Percentiles rank a stretch among this genome's conserved stretches.
Evolutionary conservation across 2,888 invertebrate genomes (phyloP).

Genomic region (Halictus quadricinctus): DNA sequence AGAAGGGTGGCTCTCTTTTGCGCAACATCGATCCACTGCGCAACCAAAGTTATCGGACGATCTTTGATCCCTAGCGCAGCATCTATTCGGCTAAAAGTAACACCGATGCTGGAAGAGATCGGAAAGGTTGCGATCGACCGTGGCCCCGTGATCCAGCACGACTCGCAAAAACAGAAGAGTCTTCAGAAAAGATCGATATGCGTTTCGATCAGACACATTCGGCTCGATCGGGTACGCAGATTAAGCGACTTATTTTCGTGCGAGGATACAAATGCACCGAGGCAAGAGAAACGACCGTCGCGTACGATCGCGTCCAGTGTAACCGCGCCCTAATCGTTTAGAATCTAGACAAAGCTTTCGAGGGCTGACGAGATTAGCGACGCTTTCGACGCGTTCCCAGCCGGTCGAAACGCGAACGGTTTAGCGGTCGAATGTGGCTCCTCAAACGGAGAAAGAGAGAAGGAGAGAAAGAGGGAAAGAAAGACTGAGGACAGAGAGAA

Average conservation of each 20-base stretch:
- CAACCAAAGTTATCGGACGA: conserved; percentile 15
- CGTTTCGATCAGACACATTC: neutral
- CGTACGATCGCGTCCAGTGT: too few species aligned
- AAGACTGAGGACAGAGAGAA: neutral
- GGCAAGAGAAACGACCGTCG: too few species aligned
- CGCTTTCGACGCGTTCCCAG: neutral
- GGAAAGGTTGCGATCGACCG: neutral
- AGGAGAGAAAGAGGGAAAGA: neutral
- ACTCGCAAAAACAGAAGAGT: too few species aligned
- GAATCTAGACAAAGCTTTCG: neutral
- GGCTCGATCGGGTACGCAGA: too few species aligned
- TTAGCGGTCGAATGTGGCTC: neutral
- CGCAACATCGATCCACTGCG: conserved; percentile 31
- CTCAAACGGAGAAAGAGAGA: neutral
- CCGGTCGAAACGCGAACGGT: conserved; percentile 2
- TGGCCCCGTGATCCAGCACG: too few species aligned
- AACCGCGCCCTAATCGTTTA: too few species aligned
- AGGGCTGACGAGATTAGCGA: neutral
- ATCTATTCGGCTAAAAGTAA: neutral
- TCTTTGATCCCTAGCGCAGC: conserved; percentile 5
- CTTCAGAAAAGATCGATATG: neutral
- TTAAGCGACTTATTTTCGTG: too few species aligned
- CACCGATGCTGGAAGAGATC: conserved; percentile 5
- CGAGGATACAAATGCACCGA: too few species aligned
- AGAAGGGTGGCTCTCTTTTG: conserved; percentile 16